phyloP scores from a whole-genome alignment of 2,797 vertebrate species.

The Acanthis flammea region DNA sequence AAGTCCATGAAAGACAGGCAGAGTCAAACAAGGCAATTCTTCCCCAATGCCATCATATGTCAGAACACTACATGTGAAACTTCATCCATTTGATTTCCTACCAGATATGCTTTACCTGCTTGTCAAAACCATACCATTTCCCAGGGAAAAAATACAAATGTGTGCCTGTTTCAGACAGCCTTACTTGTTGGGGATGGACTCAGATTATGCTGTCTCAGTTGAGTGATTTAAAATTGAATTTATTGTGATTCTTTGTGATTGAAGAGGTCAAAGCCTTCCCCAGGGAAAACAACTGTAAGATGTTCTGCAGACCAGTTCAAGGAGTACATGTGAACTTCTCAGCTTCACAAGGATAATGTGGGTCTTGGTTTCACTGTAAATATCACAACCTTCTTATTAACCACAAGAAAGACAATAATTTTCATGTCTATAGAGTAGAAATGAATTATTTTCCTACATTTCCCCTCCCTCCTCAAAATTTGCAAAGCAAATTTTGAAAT shows the following conservation, averaged over 20 bases:
- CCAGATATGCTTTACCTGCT: background rate
- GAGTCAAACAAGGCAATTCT: background rate
- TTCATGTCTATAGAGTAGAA: background rate
- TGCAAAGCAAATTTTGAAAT: background rate
- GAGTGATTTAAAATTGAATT: conserved; percentile 10
- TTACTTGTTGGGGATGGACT: background rate
- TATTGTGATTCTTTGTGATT: background rate
- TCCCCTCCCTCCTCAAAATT: background rate
- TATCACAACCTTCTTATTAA: background rate
- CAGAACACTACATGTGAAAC: background rate
- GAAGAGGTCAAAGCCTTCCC: background rate
- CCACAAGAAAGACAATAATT: background rate
- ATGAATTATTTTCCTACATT: background rate
- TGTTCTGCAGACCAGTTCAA: background rate
- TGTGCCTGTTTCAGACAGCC: background rate
- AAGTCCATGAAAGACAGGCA: background rate
- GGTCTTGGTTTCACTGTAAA: background rate
- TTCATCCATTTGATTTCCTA: background rate
- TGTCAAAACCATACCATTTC: background rate
- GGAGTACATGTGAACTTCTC: background rate
- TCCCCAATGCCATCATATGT: background rate
- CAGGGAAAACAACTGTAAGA: background rate
- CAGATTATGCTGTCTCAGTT: background rate
- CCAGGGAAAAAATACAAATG: rapidly evolving
- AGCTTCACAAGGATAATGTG: background rate